Evolutionary conservation across 2,797 vertebrate genomes (phyloP).

Genomic region (Argyrosomus regius): DNA sequence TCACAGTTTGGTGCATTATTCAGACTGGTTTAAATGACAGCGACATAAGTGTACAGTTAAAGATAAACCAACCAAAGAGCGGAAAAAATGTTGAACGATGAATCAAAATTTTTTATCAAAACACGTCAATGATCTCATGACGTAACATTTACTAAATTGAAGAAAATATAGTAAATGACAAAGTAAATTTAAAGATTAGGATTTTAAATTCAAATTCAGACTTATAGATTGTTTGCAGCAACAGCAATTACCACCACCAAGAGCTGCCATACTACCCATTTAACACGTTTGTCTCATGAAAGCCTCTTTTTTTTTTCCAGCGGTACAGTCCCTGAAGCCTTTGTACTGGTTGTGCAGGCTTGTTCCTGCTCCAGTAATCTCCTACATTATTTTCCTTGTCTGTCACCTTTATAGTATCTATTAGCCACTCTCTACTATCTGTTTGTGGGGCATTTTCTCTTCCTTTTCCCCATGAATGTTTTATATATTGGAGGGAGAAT

Average conservation of each 20-base stretch:
- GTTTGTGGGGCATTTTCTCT: conserved; percentile 87
- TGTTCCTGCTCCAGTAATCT: conserved; percentile 82
- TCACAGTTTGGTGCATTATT: conserved; percentile 24
- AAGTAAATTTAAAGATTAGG: conserved; percentile 35
- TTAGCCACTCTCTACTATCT: conserved; percentile 86
- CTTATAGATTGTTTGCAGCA: conserved; percentile 68
- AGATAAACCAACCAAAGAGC: conserved; percentile 13
- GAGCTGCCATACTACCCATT: conserved; percentile 76
- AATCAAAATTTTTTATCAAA: too few relatives aligned
- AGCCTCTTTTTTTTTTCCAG: conserved; percentile 52
- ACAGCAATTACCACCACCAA: conserved; percentile 73
- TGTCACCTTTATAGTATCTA: conserved; percentile 85
- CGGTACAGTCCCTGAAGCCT: conserved; percentile 71
- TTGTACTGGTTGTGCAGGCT: conserved; percentile 72
- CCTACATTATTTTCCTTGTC: conserved; percentile 87
- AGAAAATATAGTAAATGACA: background rate
- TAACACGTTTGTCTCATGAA: conserved; percentile 76
- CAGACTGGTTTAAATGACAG: background rate
- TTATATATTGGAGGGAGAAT: conserved; percentile 95
- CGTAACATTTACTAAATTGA: conserved; percentile 21
- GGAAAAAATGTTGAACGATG: background rate
- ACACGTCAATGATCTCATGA: background rate
- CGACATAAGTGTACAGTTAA: conserved; percentile 20
- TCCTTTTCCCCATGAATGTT: conserved; percentile 90
- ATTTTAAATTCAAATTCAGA: conserved; percentile 59